Percentiles rank a stretch among this genome's conserved stretches.
Conservation (phyloP, 1,140 invertebrate genomes). For the Belonocnema kinseyi region DNA sequence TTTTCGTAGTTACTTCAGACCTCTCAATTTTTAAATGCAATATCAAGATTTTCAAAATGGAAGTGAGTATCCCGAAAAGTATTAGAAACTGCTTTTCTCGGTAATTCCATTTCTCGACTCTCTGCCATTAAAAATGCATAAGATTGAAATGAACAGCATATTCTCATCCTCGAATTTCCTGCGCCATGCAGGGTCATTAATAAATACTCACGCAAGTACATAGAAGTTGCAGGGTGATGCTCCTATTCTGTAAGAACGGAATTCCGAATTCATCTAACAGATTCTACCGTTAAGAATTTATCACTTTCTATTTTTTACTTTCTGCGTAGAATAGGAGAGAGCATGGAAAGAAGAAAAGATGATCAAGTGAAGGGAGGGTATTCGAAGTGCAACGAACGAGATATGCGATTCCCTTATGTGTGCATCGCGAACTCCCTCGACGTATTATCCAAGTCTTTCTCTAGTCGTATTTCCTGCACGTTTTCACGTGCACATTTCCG, state of each 20-base stretch:
- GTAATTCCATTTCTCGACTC: too few relatives aligned
- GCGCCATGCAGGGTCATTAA: too few relatives aligned
- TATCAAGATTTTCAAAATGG: too few relatives aligned
- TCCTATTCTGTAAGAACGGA: not conserved
- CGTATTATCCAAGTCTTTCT: conserved; percentile 28
- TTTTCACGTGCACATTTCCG: not conserved
- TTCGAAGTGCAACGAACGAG: conserved; percentile 17
- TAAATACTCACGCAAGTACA: not conserved
- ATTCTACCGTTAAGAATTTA: conserved; percentile 41
- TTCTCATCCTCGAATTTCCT: too few relatives aligned
- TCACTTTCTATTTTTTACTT: conserved; percentile 28
- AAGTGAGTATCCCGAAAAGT: too few relatives aligned
- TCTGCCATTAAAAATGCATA: too few relatives aligned
- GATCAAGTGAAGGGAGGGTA: not conserved
- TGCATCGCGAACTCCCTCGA: conserved; percentile 6
- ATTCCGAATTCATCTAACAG: conserved; percentile 2
- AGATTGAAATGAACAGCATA: too few relatives aligned
- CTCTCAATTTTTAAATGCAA: too few relatives aligned
- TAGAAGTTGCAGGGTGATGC: not conserved
- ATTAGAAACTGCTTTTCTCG: too few relatives aligned
- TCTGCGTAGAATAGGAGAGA: not conserved
- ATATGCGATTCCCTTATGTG: conserved; percentile 27
- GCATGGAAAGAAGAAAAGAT: not conserved
- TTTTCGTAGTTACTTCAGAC: too few relatives aligned
- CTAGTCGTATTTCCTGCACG: not conserved